A percentile compares a stretch with the other conserved stretches of the same genome.
These are phyloP conservation scores for Fregetta grallaria DNA, from an alignment of 2,113 vertebrate species.

Conservation along the genomic window DNA sequence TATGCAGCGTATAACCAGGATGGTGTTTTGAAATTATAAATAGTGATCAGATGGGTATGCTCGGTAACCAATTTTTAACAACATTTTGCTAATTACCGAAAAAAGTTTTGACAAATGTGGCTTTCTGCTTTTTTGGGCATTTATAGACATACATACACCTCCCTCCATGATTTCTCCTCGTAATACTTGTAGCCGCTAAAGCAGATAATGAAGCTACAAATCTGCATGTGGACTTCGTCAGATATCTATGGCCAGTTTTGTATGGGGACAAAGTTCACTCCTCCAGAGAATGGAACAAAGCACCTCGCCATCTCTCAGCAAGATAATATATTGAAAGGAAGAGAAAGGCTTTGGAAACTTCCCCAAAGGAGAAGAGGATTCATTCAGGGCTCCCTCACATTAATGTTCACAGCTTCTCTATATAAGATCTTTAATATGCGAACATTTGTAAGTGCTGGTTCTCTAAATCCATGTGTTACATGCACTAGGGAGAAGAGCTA, in stretches of 20 bases:
- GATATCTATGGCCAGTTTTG: neutral
- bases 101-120: neutral
- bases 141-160: neutral
- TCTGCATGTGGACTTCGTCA: neutral
- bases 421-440: neutral
- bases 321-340: neutral
- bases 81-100: neutral
- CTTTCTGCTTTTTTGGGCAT: neutral
- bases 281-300: neutral
- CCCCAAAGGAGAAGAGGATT: neutral
- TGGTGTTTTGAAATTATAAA: neutral
- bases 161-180: neutral
- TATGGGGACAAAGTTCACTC: neutral
- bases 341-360: neutral
- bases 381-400: neutral
- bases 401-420: neutral
- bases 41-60: neutral
- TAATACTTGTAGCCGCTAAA: constrained; percentile 2
- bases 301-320: neutral
- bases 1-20: neutral
- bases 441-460: neutral
- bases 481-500: neutral
- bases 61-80: constrained; percentile 35
- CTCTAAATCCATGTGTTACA: neutral
- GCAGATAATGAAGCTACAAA: constrained; percentile 33